Base-by-base conservation (phyloP, 2,888 invertebrate genomes). In the Dolichomitus sp. region DNA sequence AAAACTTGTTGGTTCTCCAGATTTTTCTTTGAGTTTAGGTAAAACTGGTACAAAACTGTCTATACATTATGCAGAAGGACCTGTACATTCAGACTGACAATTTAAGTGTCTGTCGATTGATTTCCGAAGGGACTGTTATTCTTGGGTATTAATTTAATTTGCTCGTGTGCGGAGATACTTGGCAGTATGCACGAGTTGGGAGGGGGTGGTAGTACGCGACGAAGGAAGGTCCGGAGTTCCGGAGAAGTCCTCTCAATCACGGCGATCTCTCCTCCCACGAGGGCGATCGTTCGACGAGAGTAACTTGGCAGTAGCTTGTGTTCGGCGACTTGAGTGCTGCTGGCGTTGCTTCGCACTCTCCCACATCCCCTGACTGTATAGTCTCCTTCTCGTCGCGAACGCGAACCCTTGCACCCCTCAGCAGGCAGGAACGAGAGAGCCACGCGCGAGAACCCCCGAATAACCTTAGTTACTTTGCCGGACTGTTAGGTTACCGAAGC, bases 391-490 rank as follows among this genome's bases (percentile, higher is more conserved):
- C 78, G 48, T 30, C 69, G 80, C 69, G 80, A 75, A 72, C 63
- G 40, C 54, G 54, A 57, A 45, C 65, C 48, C 78, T 74, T 50
- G 69, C 57, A 63, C 72, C 73, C 70, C 73, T 74, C 76, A 54
- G 45, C 57, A 57, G 48, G 52, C 72, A 42, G 12, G 33, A 19
- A 12, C 57, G 68, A 52, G 75, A 59, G 76, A 82, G 84, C 63
- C 80, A 69, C 69, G 77, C 83, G 76, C 73, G 76, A 17, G 59
- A 82, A 80, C 80, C 59, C 84, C 85, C 88, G 91, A 91, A 91
- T 91, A 92, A 91, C 92, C 91, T 92, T 92, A 92, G 92, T 92
- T 92, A 93, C 91, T 93, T 92, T 92, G 90, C 91, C 87, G 89
- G 91, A 91, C 90, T 90, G 92, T 92, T 92, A 90, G 91, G 91